A percentile compares a stretch with the other conserved stretches of the same genome.
These are phyloP conservation scores for Ciconia boyciana DNA, from an alignment of 2,113 vertebrate genomes.

Conservation along the genomic window DNA sequence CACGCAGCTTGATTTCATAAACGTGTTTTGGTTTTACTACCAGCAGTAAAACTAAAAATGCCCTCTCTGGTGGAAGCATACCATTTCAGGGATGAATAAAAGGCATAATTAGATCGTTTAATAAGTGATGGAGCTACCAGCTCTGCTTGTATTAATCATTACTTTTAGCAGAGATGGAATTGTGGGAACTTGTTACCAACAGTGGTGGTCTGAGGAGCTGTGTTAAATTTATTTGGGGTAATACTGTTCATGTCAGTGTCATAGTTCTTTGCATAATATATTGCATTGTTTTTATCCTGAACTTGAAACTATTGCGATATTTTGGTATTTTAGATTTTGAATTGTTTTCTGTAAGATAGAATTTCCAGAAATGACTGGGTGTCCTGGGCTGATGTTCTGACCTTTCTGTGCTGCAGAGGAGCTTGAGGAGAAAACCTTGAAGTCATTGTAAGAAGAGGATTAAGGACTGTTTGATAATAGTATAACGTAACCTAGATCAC, in stretches of 20 bases:
- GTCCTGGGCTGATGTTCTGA: neutral
- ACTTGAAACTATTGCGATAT: neutral
- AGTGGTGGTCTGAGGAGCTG: neutral
- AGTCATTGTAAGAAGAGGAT: neutral
- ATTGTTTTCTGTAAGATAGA: neutral
- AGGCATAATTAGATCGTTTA: conserved; percentile 9
- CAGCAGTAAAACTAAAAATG: conserved; percentile 19
- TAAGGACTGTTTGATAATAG: neutral
- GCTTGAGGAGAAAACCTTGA: neutral
- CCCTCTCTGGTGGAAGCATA: neutral
- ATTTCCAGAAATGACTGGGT: neutral
- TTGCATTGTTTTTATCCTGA: neutral
- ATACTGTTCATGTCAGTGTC: neutral
- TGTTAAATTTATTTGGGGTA: neutral
- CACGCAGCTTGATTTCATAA: neutral
- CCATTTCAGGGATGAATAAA: conserved; percentile 43
- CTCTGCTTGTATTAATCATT: neutral
- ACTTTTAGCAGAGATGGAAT: neutral
- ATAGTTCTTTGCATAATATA: neutral
- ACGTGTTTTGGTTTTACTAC: conserved; percentile 19
- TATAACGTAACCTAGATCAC: neutral
- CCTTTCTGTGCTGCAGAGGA: conserved; percentile 26
- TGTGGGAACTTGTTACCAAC: neutral
- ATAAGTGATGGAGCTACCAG: neutral
- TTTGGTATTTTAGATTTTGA: neutral